Percentiles rank a stretch among this genome's conserved stretches.
Evolutionary conservation across 2,888 invertebrate species (phyloP).

Genomic region (Villa cingulata): DNA sequence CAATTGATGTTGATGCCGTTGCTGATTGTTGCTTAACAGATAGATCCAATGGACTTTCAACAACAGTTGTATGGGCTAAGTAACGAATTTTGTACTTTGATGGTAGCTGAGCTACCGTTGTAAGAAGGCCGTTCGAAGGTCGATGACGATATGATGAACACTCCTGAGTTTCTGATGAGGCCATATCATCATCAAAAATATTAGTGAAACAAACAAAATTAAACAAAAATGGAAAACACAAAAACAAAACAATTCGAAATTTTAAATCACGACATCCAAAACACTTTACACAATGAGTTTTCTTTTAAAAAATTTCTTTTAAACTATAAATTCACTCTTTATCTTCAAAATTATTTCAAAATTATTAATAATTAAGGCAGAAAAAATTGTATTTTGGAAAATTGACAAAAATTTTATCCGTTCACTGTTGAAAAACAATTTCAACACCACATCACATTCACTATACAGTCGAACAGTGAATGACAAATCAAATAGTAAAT

Average conservation of each 20-base stretch:
- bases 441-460: constrained; percentile 15
- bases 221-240: too few species aligned
- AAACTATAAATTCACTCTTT: too few species aligned
- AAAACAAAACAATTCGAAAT: too few species aligned
- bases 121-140: constrained; percentile 26
- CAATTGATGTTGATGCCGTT: constrained; percentile 11
- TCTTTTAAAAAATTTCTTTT: too few species aligned
- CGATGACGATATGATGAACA: constrained; percentile 6
- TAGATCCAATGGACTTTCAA: constrained; percentile 52
- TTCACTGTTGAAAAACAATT: too few species aligned
- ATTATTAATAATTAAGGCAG: too few species aligned
- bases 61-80: constrained; percentile 27
- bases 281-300: background rate
- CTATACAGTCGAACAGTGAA: constrained; percentile 34
- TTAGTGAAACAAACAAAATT: too few species aligned
- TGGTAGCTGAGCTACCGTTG: constrained; percentile 34
- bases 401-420: too few species aligned
- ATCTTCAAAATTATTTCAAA: too few species aligned
- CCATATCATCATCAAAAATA: constrained; percentile 11
- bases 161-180: constrained; percentile 7
- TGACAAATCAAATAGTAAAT: constrained; percentile 31
- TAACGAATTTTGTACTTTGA: constrained; percentile 36
- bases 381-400: too few species aligned
- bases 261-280: background rate
- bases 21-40: constrained; percentile 44